phyloP scores from a whole-genome alignment of 2,888 invertebrate genomes.

The Eubasilissa splendida region DNA sequence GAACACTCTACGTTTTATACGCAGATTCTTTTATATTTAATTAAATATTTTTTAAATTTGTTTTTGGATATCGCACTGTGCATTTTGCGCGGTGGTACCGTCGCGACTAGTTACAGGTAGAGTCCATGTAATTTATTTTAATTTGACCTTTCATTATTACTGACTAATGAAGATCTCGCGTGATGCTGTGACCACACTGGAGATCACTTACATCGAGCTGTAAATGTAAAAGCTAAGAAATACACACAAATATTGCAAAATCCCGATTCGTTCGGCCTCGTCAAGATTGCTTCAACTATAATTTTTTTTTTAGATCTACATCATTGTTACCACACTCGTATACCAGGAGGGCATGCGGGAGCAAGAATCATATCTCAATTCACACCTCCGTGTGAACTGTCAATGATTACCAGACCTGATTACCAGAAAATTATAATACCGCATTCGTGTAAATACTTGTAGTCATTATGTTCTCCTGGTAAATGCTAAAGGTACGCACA shows the following conservation, averaged over 20 bases:
- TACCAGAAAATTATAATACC: neutral
- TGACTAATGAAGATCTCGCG: conserved; percentile 32
- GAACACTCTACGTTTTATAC: no score
- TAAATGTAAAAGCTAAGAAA: neutral
- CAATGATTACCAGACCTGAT: neutral
- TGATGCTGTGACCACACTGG: neutral
- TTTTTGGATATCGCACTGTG: no score
- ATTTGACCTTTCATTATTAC: neutral
- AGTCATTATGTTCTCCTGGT: neutral
- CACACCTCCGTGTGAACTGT: conserved; percentile 5
- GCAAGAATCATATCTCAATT: neutral
- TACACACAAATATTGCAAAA: neutral
- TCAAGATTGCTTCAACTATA: no score
- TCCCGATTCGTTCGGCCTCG: no score
- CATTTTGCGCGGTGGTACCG: no score
- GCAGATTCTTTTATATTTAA: no score
- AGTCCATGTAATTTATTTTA: no score
- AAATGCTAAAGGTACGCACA: neutral
- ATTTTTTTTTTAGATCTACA: no score
- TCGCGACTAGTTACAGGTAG: no score
- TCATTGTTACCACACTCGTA: no score
- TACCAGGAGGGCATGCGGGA: neutral
- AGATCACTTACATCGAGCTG: no score
- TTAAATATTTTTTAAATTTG: no score
- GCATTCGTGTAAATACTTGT: neutral